phyloP scores from a whole-genome alignment of 2,113 vertebrate genomes.

The Myodes glareolus region DNA sequence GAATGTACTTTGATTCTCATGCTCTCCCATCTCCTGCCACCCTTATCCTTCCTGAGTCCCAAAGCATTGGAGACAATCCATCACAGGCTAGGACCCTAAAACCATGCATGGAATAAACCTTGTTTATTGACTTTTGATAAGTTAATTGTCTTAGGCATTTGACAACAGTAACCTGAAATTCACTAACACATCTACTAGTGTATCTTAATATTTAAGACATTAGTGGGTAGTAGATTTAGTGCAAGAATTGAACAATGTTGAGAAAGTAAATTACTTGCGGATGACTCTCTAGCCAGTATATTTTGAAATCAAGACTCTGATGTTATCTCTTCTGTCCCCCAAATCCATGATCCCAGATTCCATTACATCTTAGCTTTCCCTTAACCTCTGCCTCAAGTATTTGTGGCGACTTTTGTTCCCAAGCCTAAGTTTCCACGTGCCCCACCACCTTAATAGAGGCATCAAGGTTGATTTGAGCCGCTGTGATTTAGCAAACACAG shows the following conservation, averaged over 20 bases:
- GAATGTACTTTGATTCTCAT: background rate
- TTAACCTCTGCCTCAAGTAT: background rate
- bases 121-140: background rate
- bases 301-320: background rate
- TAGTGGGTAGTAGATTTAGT: background rate
- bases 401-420: background rate
- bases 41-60: background rate
- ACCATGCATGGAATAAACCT: background rate
- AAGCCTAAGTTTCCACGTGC: accelerated
- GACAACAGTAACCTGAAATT: background rate
- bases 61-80: background rate
- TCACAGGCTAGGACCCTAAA: background rate
- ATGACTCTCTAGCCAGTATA: accelerated
- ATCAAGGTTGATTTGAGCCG: background rate
- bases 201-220: background rate
- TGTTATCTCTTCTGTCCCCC: background rate
- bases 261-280: no score
- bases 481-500: background rate
- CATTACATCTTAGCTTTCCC: background rate
- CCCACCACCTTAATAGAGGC: background rate
- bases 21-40: background rate
- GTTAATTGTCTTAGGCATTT: background rate
- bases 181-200: background rate
- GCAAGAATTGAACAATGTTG: background rate
- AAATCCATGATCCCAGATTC: background rate